Percentiles rank a stretch among this genome's conserved stretches.
These are phyloP conservation scores for Cyaniris semiargus DNA, from an alignment of 2,888 invertebrate species.

Conservation along the genomic window DNA sequence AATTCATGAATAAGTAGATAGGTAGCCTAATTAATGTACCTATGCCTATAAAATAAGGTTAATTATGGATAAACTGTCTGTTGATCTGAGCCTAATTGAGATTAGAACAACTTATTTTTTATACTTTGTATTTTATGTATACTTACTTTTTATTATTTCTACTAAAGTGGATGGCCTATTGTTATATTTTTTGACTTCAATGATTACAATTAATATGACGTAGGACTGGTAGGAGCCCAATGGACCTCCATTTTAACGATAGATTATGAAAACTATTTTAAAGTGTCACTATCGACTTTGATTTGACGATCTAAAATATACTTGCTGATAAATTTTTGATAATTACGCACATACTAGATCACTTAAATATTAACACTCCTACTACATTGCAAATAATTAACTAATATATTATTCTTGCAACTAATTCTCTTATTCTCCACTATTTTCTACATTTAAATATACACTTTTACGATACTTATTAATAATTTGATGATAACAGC, in stretches of 20 bases:
- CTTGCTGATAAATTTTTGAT: neutral
- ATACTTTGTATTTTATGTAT: neutral
- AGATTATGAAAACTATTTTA: neutral
- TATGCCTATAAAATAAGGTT: neutral
- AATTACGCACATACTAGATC: neutral
- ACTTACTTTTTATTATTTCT: neutral
- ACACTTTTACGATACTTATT: slow-evolving; percentile 8
- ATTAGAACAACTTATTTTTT: neutral
- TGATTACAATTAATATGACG: too few relatives aligned
- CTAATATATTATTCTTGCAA: neutral
- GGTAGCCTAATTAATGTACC: neutral
- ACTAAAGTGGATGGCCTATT: neutral
- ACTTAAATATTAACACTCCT: neutral
- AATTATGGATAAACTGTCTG: neutral
- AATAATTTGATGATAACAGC: neutral
- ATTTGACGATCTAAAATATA: neutral
- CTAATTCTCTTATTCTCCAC: neutral
- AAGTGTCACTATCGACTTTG: neutral
- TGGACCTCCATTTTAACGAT: neutral
- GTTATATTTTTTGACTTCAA: neutral
- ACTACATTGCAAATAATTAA: neutral
- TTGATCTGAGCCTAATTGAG: slow-evolving; percentile 3
- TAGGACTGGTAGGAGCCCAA: too few relatives aligned
- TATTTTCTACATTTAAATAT: slow-evolving; percentile 16
- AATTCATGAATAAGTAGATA: neutral